Conservation (phyloP, 2,888 invertebrate species). For the Leptarthrus brevirostris region DNA sequence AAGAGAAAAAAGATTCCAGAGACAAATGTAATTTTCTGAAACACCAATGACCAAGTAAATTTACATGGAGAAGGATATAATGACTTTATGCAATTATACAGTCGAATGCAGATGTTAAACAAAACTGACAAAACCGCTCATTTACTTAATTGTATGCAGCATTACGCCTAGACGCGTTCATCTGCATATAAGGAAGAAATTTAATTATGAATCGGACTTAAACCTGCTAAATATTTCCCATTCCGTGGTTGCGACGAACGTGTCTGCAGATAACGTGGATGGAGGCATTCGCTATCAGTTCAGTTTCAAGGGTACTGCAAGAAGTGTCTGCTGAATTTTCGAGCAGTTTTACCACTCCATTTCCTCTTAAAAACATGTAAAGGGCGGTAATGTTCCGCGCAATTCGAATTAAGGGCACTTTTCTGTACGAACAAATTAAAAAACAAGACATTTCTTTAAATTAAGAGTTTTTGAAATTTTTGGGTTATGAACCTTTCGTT, state of each 20-base stretch:
- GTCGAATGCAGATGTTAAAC: neutral
- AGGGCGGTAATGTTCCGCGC: neutral
- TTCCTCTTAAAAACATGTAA: neutral
- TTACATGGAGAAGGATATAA: neutral
- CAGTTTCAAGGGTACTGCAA: neutral
- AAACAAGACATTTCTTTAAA: too few relatives aligned
- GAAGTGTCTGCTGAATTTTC: neutral
- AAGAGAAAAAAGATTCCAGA: neutral
- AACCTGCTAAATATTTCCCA: conserved; percentile 23
- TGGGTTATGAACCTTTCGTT: too few relatives aligned
- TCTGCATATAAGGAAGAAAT: conserved; percentile 42
- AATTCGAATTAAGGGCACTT: neutral
- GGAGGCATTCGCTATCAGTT: neutral
- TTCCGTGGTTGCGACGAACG: conserved; percentile 5
- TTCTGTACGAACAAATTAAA: neutral
- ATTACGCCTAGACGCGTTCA: conserved; percentile 19
- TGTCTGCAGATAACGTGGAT: conserved; percentile 3
- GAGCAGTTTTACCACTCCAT: neutral
- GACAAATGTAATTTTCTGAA: neutral
- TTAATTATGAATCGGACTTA: conserved; percentile 44
- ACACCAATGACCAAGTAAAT: neutral
- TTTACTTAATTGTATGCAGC: conserved; percentile 9
- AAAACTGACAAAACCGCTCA: conserved; percentile 24
- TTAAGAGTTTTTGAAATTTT: too few relatives aligned
- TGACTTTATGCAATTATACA: conserved; percentile 21